Percentiles rank a stretch among this genome's conserved stretches.
Evolutionary conservation across 1,140 invertebrate genomes (phyloP).

Genomic region (Platorchestia sp.): DNA sequence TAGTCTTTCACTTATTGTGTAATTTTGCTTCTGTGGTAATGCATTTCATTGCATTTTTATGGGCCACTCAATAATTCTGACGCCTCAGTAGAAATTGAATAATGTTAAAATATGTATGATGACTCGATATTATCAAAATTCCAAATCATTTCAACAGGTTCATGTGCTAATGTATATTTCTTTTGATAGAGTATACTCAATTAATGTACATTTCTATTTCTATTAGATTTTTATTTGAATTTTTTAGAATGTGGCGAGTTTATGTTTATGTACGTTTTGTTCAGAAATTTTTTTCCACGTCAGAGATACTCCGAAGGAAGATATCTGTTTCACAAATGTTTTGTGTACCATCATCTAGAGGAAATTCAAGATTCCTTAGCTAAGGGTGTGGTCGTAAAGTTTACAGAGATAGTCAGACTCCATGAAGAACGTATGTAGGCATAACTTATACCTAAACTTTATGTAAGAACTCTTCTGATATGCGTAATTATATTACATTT

Average conservation of each 20-base stretch:
- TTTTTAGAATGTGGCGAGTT: not conserved
- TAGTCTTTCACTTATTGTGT: no score
- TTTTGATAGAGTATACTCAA: not conserved
- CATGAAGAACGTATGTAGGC: not conserved
- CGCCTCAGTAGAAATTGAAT: no score
- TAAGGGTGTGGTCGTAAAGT: not conserved
- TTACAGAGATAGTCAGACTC: not conserved
- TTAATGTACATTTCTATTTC: not conserved
- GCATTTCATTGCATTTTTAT: no score
- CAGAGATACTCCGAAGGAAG: not conserved
- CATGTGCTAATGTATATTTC: not conserved
- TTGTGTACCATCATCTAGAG: not conserved
- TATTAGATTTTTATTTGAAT: not conserved
- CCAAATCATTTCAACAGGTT: not conserved
- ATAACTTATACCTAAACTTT: not conserved
- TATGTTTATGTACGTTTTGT: not conserved
- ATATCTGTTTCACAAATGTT: not conserved
- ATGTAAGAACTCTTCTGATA: not conserved
- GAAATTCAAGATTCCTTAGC: not conserved
- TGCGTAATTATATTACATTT: not conserved
- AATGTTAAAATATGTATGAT: no score
- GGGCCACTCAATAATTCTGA: no score
- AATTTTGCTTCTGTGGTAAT: no score
- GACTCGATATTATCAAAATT: no score
- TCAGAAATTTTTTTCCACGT: not conserved